A percentile compares a stretch with the other conserved stretches of the same genome.
These are phyloP conservation scores for Mormyrops boulengeri DNA, from an alignment of 2,797 vertebrate species.

Conservation along the genomic window DNA sequence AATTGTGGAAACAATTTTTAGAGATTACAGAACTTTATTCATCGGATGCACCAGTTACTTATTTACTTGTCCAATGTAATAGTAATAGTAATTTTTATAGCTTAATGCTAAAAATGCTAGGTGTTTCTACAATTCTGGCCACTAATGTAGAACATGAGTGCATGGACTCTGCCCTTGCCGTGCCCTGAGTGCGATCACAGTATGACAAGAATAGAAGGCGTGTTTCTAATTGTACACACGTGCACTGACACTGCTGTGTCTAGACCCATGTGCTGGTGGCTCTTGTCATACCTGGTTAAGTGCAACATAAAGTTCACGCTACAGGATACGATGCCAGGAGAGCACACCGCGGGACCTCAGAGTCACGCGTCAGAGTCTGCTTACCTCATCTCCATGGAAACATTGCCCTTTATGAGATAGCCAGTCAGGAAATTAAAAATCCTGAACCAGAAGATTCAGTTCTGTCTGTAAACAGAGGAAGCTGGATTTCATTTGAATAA, in stretches of 20 bases:
- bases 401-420: conserved; percentile 40
- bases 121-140: background rate
- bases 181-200: background rate
- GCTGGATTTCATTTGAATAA: conserved; percentile 46
- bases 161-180: background rate
- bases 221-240: background rate
- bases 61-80: background rate
- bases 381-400: conserved; percentile 35
- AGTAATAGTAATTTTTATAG: background rate
- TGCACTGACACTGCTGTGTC: background rate
- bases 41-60: background rate
- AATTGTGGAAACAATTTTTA: background rate
- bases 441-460: conserved; percentile 28
- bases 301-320: background rate
- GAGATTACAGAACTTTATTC: background rate
- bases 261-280: background rate
- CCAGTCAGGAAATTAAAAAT: conserved; percentile 68
- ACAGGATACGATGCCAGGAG: background rate
- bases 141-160: background rate
- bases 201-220: background rate
- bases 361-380: conserved; percentile 18
- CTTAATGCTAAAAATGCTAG: background rate
- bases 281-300: background rate
- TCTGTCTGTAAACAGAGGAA: conserved; percentile 51
- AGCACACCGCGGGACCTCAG: background rate